A percentile compares a stretch with the other conserved stretches of the same genome.
phyloP scores from a whole-genome alignment of 1,140 invertebrate species.

The Notospermus geniculatus region DNA sequence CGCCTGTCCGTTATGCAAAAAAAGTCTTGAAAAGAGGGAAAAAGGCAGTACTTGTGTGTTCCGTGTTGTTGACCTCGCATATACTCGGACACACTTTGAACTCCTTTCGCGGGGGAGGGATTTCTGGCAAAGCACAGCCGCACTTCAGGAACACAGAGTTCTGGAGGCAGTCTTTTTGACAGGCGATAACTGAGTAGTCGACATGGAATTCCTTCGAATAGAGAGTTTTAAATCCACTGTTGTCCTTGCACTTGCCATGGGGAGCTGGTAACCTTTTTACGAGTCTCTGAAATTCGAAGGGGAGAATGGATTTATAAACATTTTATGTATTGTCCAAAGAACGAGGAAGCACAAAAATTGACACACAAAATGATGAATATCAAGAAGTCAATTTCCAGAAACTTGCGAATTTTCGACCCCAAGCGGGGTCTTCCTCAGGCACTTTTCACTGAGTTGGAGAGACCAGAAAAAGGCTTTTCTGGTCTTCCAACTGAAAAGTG shows the following conservation, averaged over 20 bases:
- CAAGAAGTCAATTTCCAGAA: too few relatives aligned
- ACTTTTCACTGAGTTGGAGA: too few relatives aligned
- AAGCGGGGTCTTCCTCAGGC: too few relatives aligned
- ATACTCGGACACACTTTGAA: neutral
- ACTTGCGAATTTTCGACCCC: too few relatives aligned
- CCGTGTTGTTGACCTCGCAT: neutral
- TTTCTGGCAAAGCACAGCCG: constrained; percentile 23
- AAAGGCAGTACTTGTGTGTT: neutral
- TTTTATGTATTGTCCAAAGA: too few relatives aligned
- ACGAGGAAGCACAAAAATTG: too few relatives aligned
- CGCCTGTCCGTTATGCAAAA: too few relatives aligned
- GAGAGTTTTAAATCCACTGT: constrained; percentile 18
- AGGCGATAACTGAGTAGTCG: constrained; percentile 34
- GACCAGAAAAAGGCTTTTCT: too few relatives aligned
- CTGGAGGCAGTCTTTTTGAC: constrained; percentile 43
- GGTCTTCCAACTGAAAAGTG: too few relatives aligned
- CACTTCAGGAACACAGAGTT: constrained; percentile 23
- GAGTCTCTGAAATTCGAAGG: constrained; percentile 22
- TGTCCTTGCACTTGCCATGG: constrained; percentile 29
- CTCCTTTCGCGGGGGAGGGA: neutral
- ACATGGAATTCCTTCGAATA: constrained; percentile 27
- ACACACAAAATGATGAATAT: too few relatives aligned
- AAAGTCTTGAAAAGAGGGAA: too few relatives aligned
- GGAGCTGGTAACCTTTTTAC: constrained; percentile 30
- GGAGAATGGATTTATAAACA: too few relatives aligned